phyloP scores from a whole-genome alignment of 2,888 invertebrate species.

The Ochropacha duplaris region DNA sequence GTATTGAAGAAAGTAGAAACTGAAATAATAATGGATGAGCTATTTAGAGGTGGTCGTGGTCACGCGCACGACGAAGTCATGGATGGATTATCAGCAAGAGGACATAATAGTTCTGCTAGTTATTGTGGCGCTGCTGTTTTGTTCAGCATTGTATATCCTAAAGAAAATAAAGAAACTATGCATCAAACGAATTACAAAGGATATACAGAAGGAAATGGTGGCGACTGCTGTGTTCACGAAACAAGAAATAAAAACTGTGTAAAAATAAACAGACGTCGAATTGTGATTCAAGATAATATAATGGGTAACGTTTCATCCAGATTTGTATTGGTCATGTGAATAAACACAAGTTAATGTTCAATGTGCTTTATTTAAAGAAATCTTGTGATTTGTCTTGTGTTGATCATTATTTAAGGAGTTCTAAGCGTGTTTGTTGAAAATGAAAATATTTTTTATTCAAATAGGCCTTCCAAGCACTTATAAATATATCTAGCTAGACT shows the following conservation, averaged over 20 bases:
- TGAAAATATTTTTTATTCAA: no score
- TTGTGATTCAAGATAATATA: neutral
- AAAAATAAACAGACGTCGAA: slow-evolving; percentile 12
- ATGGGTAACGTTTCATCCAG: neutral
- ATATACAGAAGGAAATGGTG: slow-evolving; percentile 40
- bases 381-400: no score
- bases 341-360: neutral
- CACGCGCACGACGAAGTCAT: slow-evolving; percentile 56
- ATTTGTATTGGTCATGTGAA: neutral
- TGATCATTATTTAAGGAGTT: no score
- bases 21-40: neutral
- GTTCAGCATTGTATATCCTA: slow-evolving; percentile 33
- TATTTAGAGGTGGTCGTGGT: slow-evolving; percentile 14
- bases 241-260: slow-evolving; percentile 11
- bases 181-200: slow-evolving; percentile 34
- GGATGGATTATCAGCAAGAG: slow-evolving; percentile 36
- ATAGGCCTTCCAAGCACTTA: no score
- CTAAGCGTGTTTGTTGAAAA: no score
- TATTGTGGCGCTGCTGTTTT: slow-evolving; percentile 35
- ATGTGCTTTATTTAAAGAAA: neutral
- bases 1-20: neutral
- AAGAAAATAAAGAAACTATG: slow-evolving; percentile 36
- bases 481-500: no score
- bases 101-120: slow-evolving; percentile 44
- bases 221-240: slow-evolving; percentile 8